These are phyloP conservation scores for Dicrostonyx torquatus DNA, from an alignment of 2,797 vertebrate species.

Conservation along the genomic window DNA sequence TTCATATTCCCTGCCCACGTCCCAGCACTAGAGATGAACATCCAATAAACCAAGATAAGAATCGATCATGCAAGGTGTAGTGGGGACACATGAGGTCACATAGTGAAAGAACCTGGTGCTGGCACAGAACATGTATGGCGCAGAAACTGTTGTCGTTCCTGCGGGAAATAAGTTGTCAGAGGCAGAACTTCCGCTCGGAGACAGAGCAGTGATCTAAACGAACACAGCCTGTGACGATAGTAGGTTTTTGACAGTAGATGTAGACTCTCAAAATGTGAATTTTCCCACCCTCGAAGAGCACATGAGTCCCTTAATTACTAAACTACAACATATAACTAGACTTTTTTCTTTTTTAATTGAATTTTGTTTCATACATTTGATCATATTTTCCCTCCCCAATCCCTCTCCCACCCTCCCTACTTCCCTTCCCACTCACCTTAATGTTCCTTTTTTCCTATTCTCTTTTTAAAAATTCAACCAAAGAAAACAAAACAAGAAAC, in stretches of 20 bases:
- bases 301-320: constrained; percentile 1
- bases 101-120: not conserved
- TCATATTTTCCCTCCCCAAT: not conserved
- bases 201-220: not conserved
- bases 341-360: not conserved
- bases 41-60: not conserved
- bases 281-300: not conserved
- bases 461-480: not conserved
- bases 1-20: not conserved
- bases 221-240: not conserved
- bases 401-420: not conserved
- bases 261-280: not conserved
- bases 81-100: not conserved
- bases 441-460: not conserved
- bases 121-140: not conserved
- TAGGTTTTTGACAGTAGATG: constrained; percentile 11
- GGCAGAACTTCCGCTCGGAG: not conserved
- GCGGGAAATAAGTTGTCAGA: not conserved
- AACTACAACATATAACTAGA: not conserved
- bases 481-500: not conserved
- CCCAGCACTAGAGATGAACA: not conserved
- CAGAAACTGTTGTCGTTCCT: not conserved
- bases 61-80: not conserved
- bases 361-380: not conserved
- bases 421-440: not conserved